Base-by-base conservation (phyloP, 2,797 vertebrate genomes). In the Sebastes umbrosus region DNA sequence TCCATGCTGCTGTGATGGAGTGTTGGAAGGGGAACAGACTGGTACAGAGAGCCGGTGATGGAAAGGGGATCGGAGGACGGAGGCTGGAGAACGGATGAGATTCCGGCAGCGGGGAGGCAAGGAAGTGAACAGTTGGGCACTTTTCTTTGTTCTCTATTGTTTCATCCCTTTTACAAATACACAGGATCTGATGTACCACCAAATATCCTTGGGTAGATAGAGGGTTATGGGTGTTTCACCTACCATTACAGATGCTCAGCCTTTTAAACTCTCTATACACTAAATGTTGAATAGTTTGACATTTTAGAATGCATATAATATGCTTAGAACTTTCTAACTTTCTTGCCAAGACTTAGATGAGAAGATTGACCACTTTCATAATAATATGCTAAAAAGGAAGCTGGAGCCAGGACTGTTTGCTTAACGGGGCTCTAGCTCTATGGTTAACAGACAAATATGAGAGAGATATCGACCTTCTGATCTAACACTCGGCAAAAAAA, bases 1-100 rank as follows among this genome's bases (percentile, higher is more conserved):
- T 91, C 85, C 75, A 73, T 73, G 81, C 87, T 64, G 79, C 86
- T 24, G 80, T 94, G 92, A 94, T 94, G 89, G 90, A 94, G 86
- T 92, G 89, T 68, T 83, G 88, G 86, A 87, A 69, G 74, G 84
- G 50, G 83, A 89, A 75, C 75, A 87, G 89, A 89, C 87, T 90
- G 89, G 81, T 85, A 75, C 68, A 67, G 73, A 69, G 84, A 83
- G 79, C 78, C 6, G 10, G 75, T 93, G 93, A 93, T 93, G 87
- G 92, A 94, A 88, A 88, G 74, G 77, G 73, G 86, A 88, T 85
- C 69, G 59, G 80, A 87, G 80, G 87, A 88, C 43, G 57, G 82
- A 85, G 77, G 84, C 78, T 85, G 64, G 74, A 88, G 88, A 69
- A 89, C 79, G 69, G 86, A 88, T 80, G 86, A 88, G 87, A 90